phyloP scores from a whole-genome alignment of 2,113 vertebrate genomes.

The Gnathonemus longibarbis region DNA sequence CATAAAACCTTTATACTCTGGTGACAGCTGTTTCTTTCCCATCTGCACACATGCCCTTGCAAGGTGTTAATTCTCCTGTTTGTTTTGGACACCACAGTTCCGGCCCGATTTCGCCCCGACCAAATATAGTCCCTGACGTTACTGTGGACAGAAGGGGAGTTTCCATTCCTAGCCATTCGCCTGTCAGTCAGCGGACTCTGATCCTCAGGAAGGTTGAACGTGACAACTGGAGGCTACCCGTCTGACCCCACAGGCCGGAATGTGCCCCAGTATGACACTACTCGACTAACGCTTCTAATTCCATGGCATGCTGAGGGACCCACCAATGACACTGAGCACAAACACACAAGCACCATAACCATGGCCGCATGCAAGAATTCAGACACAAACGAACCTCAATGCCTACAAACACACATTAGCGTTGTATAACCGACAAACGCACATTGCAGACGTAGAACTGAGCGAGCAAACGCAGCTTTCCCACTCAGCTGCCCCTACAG shows the following conservation, averaged over 20 bases:
- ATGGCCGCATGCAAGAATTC: not conserved
- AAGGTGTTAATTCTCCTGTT: not conserved
- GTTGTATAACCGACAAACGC: not conserved
- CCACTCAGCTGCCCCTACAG: not conserved
- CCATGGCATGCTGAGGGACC: not conserved
- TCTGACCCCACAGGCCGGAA: not conserved
- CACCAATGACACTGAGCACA: not conserved
- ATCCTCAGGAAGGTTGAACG: not conserved
- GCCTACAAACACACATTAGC: not conserved
- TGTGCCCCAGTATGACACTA: not conserved
- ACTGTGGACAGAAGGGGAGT: not conserved
- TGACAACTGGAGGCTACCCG: not conserved
- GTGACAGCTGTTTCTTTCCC: not conserved
- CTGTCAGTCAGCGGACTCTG: not conserved
- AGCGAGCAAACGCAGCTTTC: not conserved
- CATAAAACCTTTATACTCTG: not conserved
- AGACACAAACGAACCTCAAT: not conserved
- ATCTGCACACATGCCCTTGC: conserved; percentile 1
- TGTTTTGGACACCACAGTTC: not conserved
- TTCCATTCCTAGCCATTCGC: not conserved
- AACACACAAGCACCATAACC: not conserved
- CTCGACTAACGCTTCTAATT: not conserved
- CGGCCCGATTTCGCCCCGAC: not conserved
- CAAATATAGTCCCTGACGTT: conserved; percentile 1
- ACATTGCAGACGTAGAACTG: not conserved